Conservation (phyloP, 2,888 invertebrate species). For the Cerastis leucographa region DNA sequence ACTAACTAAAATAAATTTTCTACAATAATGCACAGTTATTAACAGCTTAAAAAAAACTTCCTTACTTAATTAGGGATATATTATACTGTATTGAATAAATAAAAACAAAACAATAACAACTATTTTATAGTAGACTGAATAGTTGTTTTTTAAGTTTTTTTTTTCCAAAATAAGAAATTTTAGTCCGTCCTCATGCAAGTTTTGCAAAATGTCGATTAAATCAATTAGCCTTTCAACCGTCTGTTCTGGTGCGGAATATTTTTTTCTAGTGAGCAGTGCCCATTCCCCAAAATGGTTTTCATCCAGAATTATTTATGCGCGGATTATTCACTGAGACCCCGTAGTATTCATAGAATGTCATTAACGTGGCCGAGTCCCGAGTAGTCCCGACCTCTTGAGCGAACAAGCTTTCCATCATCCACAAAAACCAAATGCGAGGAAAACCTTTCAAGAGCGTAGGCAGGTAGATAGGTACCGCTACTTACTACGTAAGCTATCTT, state of each 20-base stretch:
- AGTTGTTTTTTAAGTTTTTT: too few relatives aligned
- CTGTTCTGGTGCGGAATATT: constrained; percentile 6
- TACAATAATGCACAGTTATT: too few relatives aligned
- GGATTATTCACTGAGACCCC: constrained; percentile 31
- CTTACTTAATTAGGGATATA: too few relatives aligned
- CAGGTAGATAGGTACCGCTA: constrained; percentile 22
- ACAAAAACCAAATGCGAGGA: constrained; percentile 29
- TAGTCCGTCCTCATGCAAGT: too few relatives aligned
- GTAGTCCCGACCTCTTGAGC: constrained; percentile 17
- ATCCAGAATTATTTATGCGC: constrained; percentile 40
- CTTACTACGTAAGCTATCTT: constrained; percentile 46
- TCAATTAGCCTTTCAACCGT: too few relatives aligned
- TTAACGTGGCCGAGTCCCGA: constrained; percentile 34
- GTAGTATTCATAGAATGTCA: constrained; percentile 55
- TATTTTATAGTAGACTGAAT: too few relatives aligned
- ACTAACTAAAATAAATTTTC: too few relatives aligned
- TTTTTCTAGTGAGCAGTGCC: constrained; percentile 11
- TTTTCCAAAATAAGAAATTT: too few relatives aligned
- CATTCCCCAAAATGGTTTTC: constrained; percentile 29
- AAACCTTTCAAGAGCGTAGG: constrained; percentile 33
- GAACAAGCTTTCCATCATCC: constrained; percentile 40
- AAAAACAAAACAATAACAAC: too few relatives aligned
- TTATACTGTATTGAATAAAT: too few relatives aligned
- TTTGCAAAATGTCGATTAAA: too few relatives aligned
- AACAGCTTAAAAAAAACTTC: too few relatives aligned